Evolutionary conservation across 1,140 invertebrate species (phyloP).

Genomic region (Drosophila auraria): DNA sequence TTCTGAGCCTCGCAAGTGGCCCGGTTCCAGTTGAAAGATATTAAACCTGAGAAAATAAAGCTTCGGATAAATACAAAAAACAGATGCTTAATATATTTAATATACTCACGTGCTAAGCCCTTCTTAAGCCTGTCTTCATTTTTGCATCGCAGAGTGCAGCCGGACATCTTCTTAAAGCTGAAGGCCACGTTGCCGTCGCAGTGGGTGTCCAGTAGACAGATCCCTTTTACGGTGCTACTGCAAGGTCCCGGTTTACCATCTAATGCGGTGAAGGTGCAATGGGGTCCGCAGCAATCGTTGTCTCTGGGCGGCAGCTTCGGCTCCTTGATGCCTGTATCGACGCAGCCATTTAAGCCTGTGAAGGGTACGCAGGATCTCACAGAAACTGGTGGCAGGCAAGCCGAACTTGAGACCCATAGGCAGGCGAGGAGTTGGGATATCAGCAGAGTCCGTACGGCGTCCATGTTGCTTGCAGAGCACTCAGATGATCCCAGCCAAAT

Average conservation of each 20-base stretch:
- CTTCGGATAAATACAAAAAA: background rate
- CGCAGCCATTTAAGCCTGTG: background rate
- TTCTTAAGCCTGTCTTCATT: background rate
- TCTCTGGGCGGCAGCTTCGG: conserved; percentile 29
- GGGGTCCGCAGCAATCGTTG: conserved; percentile 35
- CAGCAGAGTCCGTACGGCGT: conserved; percentile 9
- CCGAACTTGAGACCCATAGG: background rate
- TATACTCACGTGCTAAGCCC: conserved; percentile 1
- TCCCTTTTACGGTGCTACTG: no score
- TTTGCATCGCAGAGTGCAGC: background rate
- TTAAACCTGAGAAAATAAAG: conserved; percentile 4
- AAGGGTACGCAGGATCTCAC: conserved; percentile 9
- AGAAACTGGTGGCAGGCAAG: background rate
- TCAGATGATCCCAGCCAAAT: background rate
- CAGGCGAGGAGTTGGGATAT: background rate
- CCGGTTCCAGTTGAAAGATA: background rate
- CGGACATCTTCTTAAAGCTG: background rate
- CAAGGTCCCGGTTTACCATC: background rate
- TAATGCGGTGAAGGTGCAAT: background rate
- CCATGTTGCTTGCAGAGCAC: conserved; percentile 12
- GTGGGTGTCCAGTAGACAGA: conserved; percentile 33
- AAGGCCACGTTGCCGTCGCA: conserved; percentile 2
- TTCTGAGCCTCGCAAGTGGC: conserved; percentile 8
- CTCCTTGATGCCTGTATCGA: background rate
- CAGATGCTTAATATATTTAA: background rate